These are phyloP conservation scores for Argyresthia albistria DNA, from an alignment of 2,888 invertebrate species.

Conservation along the genomic window DNA sequence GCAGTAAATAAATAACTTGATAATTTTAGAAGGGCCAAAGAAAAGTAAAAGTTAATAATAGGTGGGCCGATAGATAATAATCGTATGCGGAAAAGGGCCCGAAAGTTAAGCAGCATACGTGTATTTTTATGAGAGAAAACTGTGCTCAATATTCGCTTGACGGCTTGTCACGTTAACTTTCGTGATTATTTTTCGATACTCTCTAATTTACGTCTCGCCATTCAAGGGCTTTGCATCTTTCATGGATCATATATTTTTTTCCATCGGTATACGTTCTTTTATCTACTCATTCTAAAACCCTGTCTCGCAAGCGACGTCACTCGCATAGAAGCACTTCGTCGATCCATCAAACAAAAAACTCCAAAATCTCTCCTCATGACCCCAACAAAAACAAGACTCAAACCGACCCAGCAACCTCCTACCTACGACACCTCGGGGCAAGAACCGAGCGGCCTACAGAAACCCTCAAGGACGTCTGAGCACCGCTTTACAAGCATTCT, in stretches of 20 bases:
- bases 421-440: conserved; percentile 24
- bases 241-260: too few relatives aligned
- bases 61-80: not conserved
- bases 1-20: not conserved
- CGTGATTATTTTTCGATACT: too few relatives aligned
- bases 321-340: not conserved
- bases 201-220: too few relatives aligned
- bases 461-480: conserved; percentile 63
- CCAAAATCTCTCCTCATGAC: conserved; percentile 26
- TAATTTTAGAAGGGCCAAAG: not conserved
- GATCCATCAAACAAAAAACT: conserved; percentile 50
- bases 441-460: conserved; percentile 66
- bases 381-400: conserved; percentile 33
- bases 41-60: conserved; percentile 4
- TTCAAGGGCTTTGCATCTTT: too few relatives aligned
- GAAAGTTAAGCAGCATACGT: not conserved
- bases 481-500: conserved; percentile 49
- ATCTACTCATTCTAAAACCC: too few relatives aligned
- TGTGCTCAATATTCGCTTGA: not conserved
- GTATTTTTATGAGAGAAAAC: not conserved
- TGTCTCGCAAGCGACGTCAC: too few relatives aligned
- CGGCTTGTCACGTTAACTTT: not conserved
- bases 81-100: not conserved
- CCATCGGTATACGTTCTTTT: too few relatives aligned
- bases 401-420: conserved; percentile 18